Percentiles rank a stretch among this genome's conserved stretches.
These are phyloP conservation scores for Coelinius sp. DNA, from an alignment of 2,888 invertebrate genomes.

Conservation along the genomic window DNA sequence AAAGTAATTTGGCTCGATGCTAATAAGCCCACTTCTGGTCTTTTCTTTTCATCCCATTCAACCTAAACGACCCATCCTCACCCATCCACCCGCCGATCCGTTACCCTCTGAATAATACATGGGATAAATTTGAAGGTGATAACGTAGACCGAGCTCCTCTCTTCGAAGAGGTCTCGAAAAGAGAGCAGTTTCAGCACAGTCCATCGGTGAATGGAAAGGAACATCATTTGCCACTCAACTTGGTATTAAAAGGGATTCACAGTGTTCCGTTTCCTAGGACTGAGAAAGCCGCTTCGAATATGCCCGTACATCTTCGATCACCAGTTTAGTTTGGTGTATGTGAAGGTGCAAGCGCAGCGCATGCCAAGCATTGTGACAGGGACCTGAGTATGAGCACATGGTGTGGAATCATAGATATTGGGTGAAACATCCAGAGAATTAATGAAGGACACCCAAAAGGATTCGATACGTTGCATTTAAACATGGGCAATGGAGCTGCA, in stretches of 20 bases:
- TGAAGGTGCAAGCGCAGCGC: too few species aligned
- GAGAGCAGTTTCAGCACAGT: slow-evolving; percentile 46
- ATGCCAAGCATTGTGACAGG: too few species aligned
- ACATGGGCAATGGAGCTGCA: too few species aligned
- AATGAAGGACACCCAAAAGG: too few species aligned
- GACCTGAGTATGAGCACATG: too few species aligned
- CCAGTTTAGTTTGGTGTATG: neutral
- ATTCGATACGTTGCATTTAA: too few species aligned
- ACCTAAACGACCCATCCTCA: slow-evolving; percentile 28
- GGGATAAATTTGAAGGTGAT: slow-evolving; percentile 56
- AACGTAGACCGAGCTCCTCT: slow-evolving; percentile 40
- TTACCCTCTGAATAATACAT: slow-evolving; percentile 59
- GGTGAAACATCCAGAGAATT: too few species aligned
- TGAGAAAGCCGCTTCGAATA: neutral
- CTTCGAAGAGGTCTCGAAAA: slow-evolving; percentile 49
- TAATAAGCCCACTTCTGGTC: slow-evolving; percentile 56
- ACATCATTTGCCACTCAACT: slow-evolving; percentile 63
- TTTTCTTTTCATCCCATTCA: slow-evolving; percentile 38
- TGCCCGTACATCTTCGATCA: neutral
- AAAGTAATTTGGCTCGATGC: slow-evolving; percentile 66
- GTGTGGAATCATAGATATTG: too few species aligned
- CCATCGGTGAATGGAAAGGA: slow-evolving; percentile 53
- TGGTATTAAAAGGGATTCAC: slow-evolving; percentile 60
- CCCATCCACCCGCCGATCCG: slow-evolving; percentile 32
- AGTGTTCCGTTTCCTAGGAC: slow-evolving; percentile 44